Percentiles rank a stretch among this genome's conserved stretches.
Evolutionary conservation across 2,113 vertebrate genomes (phyloP).

Genomic region (Delphinus delphis): DNA sequence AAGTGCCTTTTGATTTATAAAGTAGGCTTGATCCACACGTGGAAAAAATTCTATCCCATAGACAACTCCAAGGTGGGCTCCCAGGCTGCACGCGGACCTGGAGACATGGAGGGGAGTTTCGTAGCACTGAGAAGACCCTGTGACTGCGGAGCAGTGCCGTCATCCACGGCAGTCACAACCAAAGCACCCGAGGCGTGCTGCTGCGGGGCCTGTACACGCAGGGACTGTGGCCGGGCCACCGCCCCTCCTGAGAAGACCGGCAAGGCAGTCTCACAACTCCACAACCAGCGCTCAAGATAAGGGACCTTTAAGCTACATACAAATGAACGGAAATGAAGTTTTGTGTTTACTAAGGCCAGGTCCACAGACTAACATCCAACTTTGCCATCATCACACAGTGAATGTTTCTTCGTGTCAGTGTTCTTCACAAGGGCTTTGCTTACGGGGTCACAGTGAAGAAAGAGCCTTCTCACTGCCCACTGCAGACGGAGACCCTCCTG

Average conservation of each 20-base stretch:
- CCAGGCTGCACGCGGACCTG: not conserved
- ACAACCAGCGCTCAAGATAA: no score
- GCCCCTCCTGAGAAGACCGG: not conserved
- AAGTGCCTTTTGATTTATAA: slow-evolving; percentile 47
- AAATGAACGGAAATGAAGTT: not conserved
- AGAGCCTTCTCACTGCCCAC: accelerated
- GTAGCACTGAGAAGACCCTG: not conserved
- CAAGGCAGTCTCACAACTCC: not conserved
- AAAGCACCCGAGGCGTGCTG: no score
- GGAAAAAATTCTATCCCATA: not conserved
- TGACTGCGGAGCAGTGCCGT: accelerated
- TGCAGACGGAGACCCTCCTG: accelerated
- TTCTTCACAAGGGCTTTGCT: not conserved
- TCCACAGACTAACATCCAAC: not conserved
- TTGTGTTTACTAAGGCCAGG: not conserved
- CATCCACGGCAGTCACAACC: accelerated
- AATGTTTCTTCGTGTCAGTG: not conserved
- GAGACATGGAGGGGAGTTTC: not conserved
- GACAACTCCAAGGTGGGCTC: not conserved
- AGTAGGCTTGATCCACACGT: not conserved
- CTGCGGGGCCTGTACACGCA: no score
- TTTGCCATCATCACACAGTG: not conserved
- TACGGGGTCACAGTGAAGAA: not conserved
- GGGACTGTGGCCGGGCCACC: not conserved
- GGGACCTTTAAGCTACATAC: not conserved